Conservation (phyloP, 37 sponge, comb jelly and placozoan genomes). For the Aplysina aerophoba region DNA sequence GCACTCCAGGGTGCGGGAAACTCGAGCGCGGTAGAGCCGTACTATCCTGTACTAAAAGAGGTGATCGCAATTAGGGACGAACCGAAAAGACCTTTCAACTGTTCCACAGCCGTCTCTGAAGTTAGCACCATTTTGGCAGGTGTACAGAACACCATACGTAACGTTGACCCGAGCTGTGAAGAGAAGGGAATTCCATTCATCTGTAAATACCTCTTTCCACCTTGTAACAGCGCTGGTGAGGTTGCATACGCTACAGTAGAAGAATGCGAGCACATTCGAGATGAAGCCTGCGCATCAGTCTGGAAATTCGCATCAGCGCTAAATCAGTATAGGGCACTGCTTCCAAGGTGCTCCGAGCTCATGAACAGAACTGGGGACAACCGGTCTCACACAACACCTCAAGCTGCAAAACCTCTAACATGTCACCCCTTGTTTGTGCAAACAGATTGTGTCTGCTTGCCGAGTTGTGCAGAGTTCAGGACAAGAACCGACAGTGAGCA, state of each 20-base stretch:
- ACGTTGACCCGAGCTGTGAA: not conserved
- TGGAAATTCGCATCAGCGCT: not conserved
- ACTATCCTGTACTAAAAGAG: no score
- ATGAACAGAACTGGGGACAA: not conserved
- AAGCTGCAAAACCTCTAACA: no score
- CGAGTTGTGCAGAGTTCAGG: slow-evolving; percentile 6
- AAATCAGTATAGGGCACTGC: not conserved
- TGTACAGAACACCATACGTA: no score
- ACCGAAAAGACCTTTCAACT: no score
- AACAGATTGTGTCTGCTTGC: slow-evolving; percentile 15
- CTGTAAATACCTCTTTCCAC: not conserved
- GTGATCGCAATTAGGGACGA: no score
- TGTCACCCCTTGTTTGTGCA: slow-evolving; percentile 2
- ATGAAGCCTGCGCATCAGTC: not conserved
- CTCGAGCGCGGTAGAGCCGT: no score
- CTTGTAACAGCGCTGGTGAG: not conserved
- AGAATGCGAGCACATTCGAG: not conserved
- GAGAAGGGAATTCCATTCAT: not conserved
- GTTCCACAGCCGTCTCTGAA: no score
- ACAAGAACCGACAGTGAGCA: slow-evolving; percentile 3
- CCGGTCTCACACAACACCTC: not conserved
- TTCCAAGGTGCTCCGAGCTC: not conserved
- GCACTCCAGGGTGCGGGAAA: no score
- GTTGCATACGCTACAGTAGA: not conserved
- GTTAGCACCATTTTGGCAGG: no score